These are phyloP conservation scores for Telenomus remus DNA, from an alignment of 1,140 invertebrate genomes.

Conservation along the genomic window DNA sequence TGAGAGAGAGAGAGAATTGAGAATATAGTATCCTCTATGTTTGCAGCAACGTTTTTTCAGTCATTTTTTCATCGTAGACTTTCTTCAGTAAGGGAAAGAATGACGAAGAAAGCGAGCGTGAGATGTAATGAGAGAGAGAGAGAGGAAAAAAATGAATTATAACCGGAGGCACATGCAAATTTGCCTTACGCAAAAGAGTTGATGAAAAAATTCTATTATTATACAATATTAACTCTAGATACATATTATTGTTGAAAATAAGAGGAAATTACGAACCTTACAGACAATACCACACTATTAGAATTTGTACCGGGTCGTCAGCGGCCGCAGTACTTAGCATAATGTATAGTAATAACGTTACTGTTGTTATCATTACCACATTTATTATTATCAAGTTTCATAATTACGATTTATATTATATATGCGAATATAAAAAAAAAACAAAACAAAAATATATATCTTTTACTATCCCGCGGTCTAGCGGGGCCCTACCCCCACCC, in stretches of 20 bases:
- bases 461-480: constrained; percentile 58
- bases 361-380: constrained; percentile 64
- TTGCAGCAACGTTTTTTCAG: constrained; percentile 37
- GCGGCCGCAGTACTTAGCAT: constrained; percentile 59
- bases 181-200: constrained; percentile 58
- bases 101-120: constrained; percentile 20
- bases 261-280: constrained; percentile 62
- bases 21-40: constrained; percentile 29
- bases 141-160: constrained; percentile 52
- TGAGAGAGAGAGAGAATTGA: constrained; percentile 13
- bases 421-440: constrained; percentile 48
- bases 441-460: constrained; percentile 57
- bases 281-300: constrained; percentile 67
- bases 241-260: constrained; percentile 61
- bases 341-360: constrained; percentile 66
- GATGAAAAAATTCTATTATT: constrained; percentile 62
- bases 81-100: constrained; percentile 41
- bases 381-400: constrained; percentile 64
- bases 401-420: constrained; percentile 63
- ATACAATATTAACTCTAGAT: constrained; percentile 63
- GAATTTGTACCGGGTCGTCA: constrained; percentile 58
- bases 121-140: constrained; percentile 11
- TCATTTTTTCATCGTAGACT: constrained; percentile 55
- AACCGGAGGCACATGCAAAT: constrained; percentile 53
- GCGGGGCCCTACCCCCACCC: constrained; percentile 9